A percentile compares a stretch with the other conserved stretches of the same genome.
Conservation (phyloP, 2,113 vertebrate genomes). For the Jaculus jaculus region DNA sequence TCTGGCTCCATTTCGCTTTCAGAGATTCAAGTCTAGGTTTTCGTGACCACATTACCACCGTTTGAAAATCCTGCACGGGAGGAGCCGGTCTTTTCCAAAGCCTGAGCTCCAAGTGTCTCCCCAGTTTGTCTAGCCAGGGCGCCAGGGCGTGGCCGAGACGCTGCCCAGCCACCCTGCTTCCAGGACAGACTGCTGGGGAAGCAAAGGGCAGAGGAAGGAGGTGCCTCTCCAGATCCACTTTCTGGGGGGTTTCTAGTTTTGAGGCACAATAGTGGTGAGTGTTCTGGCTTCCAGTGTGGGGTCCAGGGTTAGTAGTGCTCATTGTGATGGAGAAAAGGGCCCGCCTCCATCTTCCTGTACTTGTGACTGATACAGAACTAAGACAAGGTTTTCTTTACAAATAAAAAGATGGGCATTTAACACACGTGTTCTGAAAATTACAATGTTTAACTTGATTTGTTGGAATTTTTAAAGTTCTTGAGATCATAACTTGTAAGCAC, state of each 20-base stretch:
- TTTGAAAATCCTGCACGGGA: not conserved
- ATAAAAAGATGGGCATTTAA: not conserved
- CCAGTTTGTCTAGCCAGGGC: not conserved
- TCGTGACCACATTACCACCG: not conserved
- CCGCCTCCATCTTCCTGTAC: not conserved
- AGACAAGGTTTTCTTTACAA: not conserved
- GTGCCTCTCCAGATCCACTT: constrained; percentile 5
- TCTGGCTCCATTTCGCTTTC: not conserved
- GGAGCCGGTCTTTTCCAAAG: not conserved
- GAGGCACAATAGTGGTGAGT: not conserved
- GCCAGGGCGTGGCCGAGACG: not conserved
- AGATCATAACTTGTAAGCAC: not conserved
- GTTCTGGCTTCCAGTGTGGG: not conserved
- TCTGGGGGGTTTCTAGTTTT: constrained; percentile 24
- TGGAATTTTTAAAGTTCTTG: not conserved
- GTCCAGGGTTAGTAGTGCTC: not conserved
- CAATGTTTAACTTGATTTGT: constrained; percentile 3
- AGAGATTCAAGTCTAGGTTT: not conserved
- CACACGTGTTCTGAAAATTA: constrained; percentile 35
- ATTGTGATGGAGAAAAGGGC: not conserved
- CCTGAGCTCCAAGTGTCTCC: not conserved
- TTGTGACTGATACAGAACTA: not conserved
- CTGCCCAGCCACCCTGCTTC: not conserved
- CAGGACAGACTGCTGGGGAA: constrained; percentile 36
- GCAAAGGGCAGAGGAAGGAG: constrained; percentile 52